Conservation (phyloP, 2,797 vertebrate genomes). For the Microctenopoma steveboyesi region DNA sequence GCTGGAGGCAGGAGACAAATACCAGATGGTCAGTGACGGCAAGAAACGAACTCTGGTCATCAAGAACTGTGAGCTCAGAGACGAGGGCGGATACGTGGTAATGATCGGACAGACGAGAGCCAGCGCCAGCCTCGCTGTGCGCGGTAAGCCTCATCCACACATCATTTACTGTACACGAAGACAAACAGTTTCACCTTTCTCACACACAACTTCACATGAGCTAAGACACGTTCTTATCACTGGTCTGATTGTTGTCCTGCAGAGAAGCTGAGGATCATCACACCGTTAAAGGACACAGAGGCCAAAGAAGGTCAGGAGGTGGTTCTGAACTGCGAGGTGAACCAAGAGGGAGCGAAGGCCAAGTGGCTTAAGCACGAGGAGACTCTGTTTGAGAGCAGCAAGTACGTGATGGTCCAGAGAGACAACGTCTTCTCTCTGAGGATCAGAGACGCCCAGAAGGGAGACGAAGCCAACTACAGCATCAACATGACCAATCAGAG, state of each 20-base stretch:
- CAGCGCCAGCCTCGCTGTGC: conserved; percentile 88
- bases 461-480: conserved; percentile 89
- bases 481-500: conserved; percentile 90
- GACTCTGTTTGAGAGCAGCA: conserved; percentile 93
- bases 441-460: conserved; percentile 88
- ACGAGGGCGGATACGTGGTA: conserved; percentile 89
- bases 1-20: conserved; percentile 90
- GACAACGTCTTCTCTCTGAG: conserved; percentile 93
- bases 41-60: conserved; percentile 90
- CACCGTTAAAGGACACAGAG: conserved; percentile 92
- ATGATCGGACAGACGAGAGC: conserved; percentile 90
- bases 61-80: conserved; percentile 85
- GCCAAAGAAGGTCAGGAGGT: conserved; percentile 91
- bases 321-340: conserved; percentile 96
- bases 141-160: conserved; percentile 80
- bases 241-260: conserved; percentile 19
- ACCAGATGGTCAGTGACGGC: conserved; percentile 90
- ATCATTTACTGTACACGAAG: no score
- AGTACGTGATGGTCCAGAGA: conserved; percentile 93
- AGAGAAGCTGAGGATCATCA: conserved; percentile 95
- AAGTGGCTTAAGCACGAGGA: conserved; percentile 96
- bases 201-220: no score
- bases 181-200: no score
- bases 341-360: conserved; percentile 95
- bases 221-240: background rate